Conservation (phyloP, 2,113 vertebrate species). For the Thalassarche chlororhynchos region DNA sequence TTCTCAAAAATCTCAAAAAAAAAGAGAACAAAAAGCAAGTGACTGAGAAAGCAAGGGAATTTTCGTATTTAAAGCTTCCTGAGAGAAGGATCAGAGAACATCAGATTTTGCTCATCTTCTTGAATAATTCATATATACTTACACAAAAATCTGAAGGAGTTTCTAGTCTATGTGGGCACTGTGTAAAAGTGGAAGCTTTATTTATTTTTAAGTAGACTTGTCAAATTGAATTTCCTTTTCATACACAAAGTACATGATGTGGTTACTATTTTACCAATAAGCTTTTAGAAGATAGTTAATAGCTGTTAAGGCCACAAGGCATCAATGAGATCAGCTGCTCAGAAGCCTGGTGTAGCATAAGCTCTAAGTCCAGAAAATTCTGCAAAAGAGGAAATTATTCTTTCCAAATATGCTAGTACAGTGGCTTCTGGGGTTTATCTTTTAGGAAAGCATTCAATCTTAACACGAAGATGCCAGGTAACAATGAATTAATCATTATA, state of each 20-base stretch:
- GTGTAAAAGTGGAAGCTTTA: neutral
- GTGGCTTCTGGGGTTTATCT: neutral
- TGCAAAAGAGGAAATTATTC: neutral
- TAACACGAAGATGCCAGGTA: neutral
- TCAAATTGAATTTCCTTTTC: neutral
- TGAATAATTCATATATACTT: slow-evolving; percentile 36
- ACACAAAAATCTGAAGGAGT: slow-evolving; percentile 13
- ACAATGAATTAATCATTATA: neutral
- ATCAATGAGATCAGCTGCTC: neutral
- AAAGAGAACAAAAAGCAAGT: neutral
- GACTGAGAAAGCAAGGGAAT: slow-evolving; percentile 22
- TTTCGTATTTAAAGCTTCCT: slow-evolving; percentile 51
- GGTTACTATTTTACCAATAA: slow-evolving; percentile 25
- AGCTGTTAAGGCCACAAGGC: neutral
- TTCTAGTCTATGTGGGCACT: neutral
- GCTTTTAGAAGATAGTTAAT: neutral
- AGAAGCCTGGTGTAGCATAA: neutral
- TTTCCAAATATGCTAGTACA: neutral
- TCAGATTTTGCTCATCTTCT: slow-evolving; percentile 2
- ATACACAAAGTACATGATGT: neutral
- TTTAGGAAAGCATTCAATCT: neutral
- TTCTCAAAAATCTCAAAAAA: neutral
- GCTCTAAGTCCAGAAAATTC: neutral
- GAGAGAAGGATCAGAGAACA: slow-evolving; percentile 3
- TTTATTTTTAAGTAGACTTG: slow-evolving; percentile 27